Conservation (phyloP, 2,888 invertebrate species). For the Pristionchus exspectatus region DNA sequence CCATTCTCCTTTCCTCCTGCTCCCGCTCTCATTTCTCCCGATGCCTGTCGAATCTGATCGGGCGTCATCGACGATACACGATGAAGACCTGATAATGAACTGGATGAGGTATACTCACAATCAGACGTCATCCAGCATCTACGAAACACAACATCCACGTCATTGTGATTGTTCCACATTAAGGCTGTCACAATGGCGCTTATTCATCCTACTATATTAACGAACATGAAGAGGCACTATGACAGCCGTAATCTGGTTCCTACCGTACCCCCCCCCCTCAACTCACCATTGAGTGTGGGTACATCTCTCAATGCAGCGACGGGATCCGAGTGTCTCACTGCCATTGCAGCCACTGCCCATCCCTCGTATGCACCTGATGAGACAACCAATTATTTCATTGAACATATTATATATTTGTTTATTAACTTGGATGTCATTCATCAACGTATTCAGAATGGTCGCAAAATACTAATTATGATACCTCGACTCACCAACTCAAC, state of each 20-base stretch:
- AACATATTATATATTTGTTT: not conserved
- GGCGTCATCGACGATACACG: slow-evolving; percentile 63
- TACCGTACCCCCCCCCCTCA: not conserved
- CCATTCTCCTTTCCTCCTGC: slow-evolving; percentile 51
- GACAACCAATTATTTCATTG: not conserved
- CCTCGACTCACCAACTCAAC: not conserved
- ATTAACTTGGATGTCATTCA: no score
- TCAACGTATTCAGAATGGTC: no score
- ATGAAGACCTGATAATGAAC: slow-evolving; percentile 50
- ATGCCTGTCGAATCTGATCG: slow-evolving; percentile 59
- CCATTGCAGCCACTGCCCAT: slow-evolving; percentile 76
- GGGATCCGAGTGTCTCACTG: slow-evolving; percentile 24
- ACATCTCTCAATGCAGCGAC: slow-evolving; percentile 4
- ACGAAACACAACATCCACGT: no score
- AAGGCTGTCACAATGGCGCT: no score
- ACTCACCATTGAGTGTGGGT: slow-evolving; percentile 14
- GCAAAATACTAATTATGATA: no score
- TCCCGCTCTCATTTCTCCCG: slow-evolving; percentile 56
- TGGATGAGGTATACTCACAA: not conserved
- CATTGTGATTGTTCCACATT: no score
- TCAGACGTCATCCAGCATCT: not conserved
- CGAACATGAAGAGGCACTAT: no score
- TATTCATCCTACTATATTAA: no score
- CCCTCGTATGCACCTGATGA: slow-evolving; percentile 79
- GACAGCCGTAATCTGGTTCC: not conserved